Conservation (phyloP, 2,888 invertebrate species). For the Drosophila vallismaia region DNA sequence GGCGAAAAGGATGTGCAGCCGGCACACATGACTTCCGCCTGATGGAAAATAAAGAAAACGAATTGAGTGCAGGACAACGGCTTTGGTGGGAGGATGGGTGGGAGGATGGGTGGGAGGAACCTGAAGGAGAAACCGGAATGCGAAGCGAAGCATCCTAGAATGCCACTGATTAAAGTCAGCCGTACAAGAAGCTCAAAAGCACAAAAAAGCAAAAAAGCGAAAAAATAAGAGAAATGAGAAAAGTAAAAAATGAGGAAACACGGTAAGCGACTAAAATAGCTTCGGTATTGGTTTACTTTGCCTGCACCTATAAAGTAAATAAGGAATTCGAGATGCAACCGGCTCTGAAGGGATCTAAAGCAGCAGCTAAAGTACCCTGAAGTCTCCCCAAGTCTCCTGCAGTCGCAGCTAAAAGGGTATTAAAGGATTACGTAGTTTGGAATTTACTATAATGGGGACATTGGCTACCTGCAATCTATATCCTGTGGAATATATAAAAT, state of each 20-base stretch:
- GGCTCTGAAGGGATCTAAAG: slow-evolving; percentile 43
- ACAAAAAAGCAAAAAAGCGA: not conserved
- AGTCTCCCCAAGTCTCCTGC: slow-evolving; percentile 7
- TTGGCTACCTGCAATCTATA: slow-evolving; percentile 37
- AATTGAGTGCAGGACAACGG: slow-evolving; percentile 71
- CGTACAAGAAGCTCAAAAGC: slow-evolving; percentile 15
- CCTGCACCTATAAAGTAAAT: slow-evolving; percentile 69
- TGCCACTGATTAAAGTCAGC: slow-evolving; percentile 73
- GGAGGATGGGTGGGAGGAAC: not conserved
- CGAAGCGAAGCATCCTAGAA: slow-evolving; percentile 54
- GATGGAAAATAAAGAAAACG: slow-evolving; percentile 72
- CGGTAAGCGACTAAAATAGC: slow-evolving; percentile 71
- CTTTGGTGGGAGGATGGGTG: not conserved
- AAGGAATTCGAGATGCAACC: slow-evolving; percentile 69
- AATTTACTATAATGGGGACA: slow-evolving; percentile 67
- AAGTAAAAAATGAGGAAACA: slow-evolving; percentile 34
- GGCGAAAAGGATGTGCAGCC: slow-evolving; percentile 66
- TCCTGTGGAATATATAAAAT: slow-evolving; percentile 45
- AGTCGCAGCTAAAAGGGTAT: slow-evolving; percentile 63
- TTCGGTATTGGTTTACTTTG: slow-evolving; percentile 62
- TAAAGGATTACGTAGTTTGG: slow-evolving; percentile 70
- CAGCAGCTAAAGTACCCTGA: slow-evolving; percentile 25
- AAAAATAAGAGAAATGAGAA: slow-evolving; percentile 18
- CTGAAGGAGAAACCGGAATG: not conserved
- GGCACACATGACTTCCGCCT: slow-evolving; percentile 72